Evolutionary conservation across 2,888 invertebrate species (phyloP), one percentile per base, ranked within the genome.

Genomic region (Lacanobia oleracea): DNA sequence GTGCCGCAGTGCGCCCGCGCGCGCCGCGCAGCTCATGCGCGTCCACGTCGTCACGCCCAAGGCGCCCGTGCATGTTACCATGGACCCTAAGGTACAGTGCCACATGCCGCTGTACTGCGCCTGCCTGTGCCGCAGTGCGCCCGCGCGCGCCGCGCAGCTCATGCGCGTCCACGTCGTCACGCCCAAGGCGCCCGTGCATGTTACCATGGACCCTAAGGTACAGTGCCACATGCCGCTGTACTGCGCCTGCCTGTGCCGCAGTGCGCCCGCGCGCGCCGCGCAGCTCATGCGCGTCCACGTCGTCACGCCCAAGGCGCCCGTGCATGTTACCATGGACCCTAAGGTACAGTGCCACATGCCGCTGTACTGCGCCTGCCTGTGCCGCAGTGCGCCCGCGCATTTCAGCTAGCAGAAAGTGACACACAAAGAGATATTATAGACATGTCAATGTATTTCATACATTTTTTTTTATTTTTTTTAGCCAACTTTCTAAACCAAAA

Each of bases 181-280:
- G 65, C 99, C 99, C 10, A 99, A 99, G 94, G 99, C 98, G 76
- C 98, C 98, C 0, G 98, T 99, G 23, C 97, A 98, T 90, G 98
- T 99, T 67, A 98, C 98, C 0, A 93, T 99, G 12, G 97, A 98
- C 90, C 90, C 91, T n/a, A 87, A 83, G 89, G 90, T 89, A 43
- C 43, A 40, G 40, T 40, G 40, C 40, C 12, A 33, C 33, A 33
- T 33, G 33, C 27, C 33, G 33, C 33, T 6, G 33, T 6, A 33
- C 6, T 33, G 33, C 33, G 33, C 33, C 2, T 6, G 33, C 27
- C 27, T 27, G 33, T 33, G 33, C 33, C 33, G 33, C 33, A 33
- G 33, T 33, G 33, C 73, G 89, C 84, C 81, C 86, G 79, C 93
- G 89, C 81, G 84, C 81, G 45, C 75, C 79, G 75, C 88, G 66